Base-by-base conservation (phyloP, 1,140 invertebrate species). In the Drosophila seguyi region DNA sequence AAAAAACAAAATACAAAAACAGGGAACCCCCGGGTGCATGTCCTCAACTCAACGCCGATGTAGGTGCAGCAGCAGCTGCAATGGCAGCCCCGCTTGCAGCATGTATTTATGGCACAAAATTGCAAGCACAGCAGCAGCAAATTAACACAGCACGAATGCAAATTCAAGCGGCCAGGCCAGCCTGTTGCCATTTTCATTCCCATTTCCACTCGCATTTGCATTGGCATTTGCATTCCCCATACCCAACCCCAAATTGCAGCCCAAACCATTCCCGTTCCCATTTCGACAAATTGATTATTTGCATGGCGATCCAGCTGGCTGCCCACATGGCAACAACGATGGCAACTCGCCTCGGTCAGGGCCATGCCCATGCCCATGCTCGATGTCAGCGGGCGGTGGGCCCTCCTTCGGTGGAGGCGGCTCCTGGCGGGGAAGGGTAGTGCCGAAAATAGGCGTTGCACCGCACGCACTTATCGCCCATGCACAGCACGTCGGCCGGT, bases 41-140 rank as follows among this genome's bases (percentile, higher is more conserved):
- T 59, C 67, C 68, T 68, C 74, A 73, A 60, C 72, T 63, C 71
- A 42, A 16, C 57, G 50, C 38, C 60, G 31, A 50, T 75, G 66
- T 65, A 74, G 47, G 10, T 62, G 60, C 56, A 44, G 57, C 56
- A 52, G 10, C 48, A 34, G 36, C 36, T 34, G 45, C 42, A 61
- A 31, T 29, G 4, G 31, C 50, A 53, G 20, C 31, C 31, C 16
- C 53, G 34, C 41, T 34, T 52, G 73, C 38, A 36, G 60, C 73
- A 63, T 87, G 73, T 88, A 87, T 88, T 87, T 87, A 88, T 87
- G 84, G 84, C 61, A 75, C 66, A 72, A 88, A 87, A 87, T 87
- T 87, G 84, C 84, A 72, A 81, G 77, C 84, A 80, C 83, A 88
- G 84, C 84, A 77, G 75, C 74, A 88, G 80, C 84, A 88, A 87